Conservation (phyloP, 2,113 vertebrate genomes). For the Atractosteus spatula region DNA sequence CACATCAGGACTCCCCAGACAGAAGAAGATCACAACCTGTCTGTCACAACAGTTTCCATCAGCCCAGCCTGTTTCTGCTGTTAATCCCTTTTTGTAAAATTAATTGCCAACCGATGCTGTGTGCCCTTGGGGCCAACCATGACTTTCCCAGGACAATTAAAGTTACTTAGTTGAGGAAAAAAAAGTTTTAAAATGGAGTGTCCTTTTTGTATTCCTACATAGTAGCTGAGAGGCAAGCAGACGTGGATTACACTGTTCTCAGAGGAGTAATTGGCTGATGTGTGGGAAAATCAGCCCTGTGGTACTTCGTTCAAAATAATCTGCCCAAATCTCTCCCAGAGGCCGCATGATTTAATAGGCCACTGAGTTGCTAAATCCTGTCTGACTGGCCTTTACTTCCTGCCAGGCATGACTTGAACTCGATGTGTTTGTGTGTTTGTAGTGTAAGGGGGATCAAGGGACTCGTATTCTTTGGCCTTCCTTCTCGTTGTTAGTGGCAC, state of each 20-base stretch:
- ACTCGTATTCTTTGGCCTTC: constrained; percentile 1
- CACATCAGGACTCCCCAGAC: constrained; percentile 25
- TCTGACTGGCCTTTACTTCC: constrained; percentile 47
- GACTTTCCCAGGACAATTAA: constrained; percentile 98
- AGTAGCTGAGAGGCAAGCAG: constrained; percentile 59
- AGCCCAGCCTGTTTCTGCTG: constrained; percentile 60
- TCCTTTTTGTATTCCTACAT: constrained; percentile 35
- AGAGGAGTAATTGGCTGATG: constrained; percentile 58
- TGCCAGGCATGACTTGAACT: constrained; percentile 43
- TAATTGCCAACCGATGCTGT: constrained; percentile 85
- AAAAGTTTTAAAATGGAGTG: constrained; percentile 32
- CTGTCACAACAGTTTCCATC: constrained; percentile 56
- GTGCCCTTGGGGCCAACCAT: constrained; percentile 68
- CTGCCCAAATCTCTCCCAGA: constrained; percentile 60
- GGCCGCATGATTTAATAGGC: constrained; percentile 57
- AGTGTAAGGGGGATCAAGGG: neutral
- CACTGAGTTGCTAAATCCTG: constrained; percentile 47
- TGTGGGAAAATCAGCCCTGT: constrained; percentile 70
- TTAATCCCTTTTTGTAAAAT: constrained; percentile 86
- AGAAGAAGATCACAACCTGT: constrained; percentile 55
- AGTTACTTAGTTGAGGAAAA: constrained; percentile 83
- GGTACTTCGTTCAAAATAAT: constrained; percentile 64
- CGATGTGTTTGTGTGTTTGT: constrained; percentile 16
- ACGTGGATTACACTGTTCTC: constrained; percentile 70
- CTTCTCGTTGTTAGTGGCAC: neutral